phyloP scores from a whole-genome alignment of 2,888 invertebrate species.

The Aethes cnicana region DNA sequence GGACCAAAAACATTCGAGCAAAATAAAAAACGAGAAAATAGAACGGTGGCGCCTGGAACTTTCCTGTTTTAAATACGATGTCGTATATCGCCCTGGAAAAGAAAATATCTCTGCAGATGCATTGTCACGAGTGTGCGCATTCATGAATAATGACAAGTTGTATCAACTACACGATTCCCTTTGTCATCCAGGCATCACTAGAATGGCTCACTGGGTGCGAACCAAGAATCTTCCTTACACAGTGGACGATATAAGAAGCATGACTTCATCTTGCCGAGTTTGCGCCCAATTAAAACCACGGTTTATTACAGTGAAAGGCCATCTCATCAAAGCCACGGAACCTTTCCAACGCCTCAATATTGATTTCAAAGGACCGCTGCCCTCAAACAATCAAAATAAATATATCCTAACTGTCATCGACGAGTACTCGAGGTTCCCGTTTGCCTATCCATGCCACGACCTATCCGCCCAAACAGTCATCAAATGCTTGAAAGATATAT shows the following conservation, averaged over 20 bases:
- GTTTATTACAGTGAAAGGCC: slow-evolving; percentile 3
- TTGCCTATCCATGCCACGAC: slow-evolving; percentile 29
- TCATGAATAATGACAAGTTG: too few species aligned
- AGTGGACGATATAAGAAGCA: not conserved
- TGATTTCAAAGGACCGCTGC: slow-evolving; percentile 36
- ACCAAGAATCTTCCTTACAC: not conserved
- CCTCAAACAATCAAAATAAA: slow-evolving; percentile 24
- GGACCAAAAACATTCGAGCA: too few species aligned
- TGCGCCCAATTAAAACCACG: not conserved
- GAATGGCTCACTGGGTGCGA: not conserved
- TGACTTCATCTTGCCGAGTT: not conserved
- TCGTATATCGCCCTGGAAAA: too few species aligned
- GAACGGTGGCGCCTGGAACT: too few species aligned
- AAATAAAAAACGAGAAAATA: too few species aligned
- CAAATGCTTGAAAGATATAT: slow-evolving; percentile 15
- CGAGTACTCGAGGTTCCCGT: slow-evolving; percentile 29
- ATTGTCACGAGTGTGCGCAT: too few species aligned
- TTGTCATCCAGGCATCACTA: not conserved
- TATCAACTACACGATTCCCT: too few species aligned
- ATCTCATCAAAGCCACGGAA: too few species aligned
- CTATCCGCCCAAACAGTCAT: slow-evolving; percentile 21
- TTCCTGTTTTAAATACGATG: too few species aligned
- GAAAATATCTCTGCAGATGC: too few species aligned
- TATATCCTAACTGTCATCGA: slow-evolving; percentile 33
- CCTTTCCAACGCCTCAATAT: too few species aligned